Evolutionary conservation across 1,140 invertebrate genomes (phyloP), one percentile per base, ranked within the genome.

Genomic region (Drosophila takahashii): DNA sequence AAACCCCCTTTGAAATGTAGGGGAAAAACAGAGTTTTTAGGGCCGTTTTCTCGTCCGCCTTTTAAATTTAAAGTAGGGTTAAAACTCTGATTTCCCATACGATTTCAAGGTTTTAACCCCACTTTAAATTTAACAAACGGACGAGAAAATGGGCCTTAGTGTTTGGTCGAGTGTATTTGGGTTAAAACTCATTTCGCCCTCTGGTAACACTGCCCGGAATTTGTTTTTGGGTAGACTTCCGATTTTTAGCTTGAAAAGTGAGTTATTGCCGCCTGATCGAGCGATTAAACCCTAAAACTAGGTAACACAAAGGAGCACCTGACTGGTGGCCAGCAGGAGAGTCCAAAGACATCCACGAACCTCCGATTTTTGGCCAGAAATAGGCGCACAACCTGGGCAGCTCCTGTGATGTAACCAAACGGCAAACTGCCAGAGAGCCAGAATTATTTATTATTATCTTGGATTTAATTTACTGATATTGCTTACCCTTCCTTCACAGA

Each of bases 341-440:
- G 16, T 15, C 1, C 8, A 0, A 9, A 22, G 10, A 7, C 9
- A 32, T 22, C 1, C 13, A 15, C 34, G 56, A 7, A 44, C 3
- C 10, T n/a, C 4, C 16, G 29, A 9, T 57, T 45, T 34, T n/a
- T 16, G 34, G 4, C n/a, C 39, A n/a, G 15, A 37, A 69, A 59
- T 29, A 50, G 22, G 4, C 36, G 10, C 27, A 51, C 16, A 48
- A 42, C 11, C 48, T 45, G 27, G 13, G 4, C 2, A 50, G 48
- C 61, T 83, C 47, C 74, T 85, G 83, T 86, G 83, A 86, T 86
- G 83, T 86, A 86, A 86, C 83, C 83, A 58, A 56, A 64, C 58
- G 8, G 50, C 48, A 44, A 72, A 57, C 56, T 47, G 52, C 61
- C 48, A 67, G 26, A 37, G 53, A 36, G 34, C 47, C 48, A 42